Base-by-base conservation (phyloP, 2,797 vertebrate species). In the Taenioides sp. region DNA sequence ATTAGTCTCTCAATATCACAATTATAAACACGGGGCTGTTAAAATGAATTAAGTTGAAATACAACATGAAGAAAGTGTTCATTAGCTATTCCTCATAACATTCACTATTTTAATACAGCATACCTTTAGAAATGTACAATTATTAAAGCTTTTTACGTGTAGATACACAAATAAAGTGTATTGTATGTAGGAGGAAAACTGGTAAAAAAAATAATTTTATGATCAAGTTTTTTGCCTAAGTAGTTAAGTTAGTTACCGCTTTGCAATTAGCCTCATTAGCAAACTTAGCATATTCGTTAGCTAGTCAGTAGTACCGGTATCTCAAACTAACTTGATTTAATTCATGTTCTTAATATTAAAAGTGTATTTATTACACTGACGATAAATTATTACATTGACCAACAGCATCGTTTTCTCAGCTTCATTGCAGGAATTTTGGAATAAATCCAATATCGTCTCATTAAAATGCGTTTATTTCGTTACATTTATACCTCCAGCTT, bases 241-340 rank as follows among this genome's bases (percentile, higher is more conserved):
- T 28, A 60, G 27, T 7, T 6, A n/a, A 20, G 20, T 9, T n/a
- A 18, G 17, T 52, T 52, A 20, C 5, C 18, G 5, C 4, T 54
- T 54, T n/a, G 52, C 7, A 22, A 22, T 22, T 54, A 62, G 9
- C 18, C 20, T 63, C n/a, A 40, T 63, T 43, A 64, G 34, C 34
- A 40, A 43, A 63, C 10, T 43, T 63, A 43, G 61, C 61, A 22
- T 62, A 37, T 7, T 37, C 25, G 25, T 27, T 37, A 14, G 11
- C 12, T 63, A 64, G 25, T 27, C 7, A 7, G 7, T n/a, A 64
- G 11, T 54, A 75, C 63, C 71, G 50, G 64, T 64, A 64, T 2
- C n/a, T 12, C n/a, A 10, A 62, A 37, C 20, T n/a, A 20, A 63
- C 11, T 63, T 64, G 5, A 1, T 11, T 14, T 57, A 12, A 23